A percentile compares a stretch with the other conserved stretches of the same genome.
These are phyloP conservation scores for Myoxocephalus aenaeus DNA, from an alignment of 2,797 vertebrate species.

Conservation along the genomic window DNA sequence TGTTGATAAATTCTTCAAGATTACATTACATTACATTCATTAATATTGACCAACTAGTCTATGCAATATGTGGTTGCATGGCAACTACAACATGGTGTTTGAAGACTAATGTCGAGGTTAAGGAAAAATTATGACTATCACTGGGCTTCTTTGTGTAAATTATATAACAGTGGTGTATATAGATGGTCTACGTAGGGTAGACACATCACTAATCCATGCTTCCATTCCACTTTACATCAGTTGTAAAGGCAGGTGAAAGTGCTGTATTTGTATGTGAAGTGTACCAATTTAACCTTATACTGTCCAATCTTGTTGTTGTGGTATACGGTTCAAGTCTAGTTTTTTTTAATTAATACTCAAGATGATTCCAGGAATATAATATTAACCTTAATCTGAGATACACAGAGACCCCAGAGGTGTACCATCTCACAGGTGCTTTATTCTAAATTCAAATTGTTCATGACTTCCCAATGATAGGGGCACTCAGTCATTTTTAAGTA, in stretches of 20 bases:
- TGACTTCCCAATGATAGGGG: too few species aligned
- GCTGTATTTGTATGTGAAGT: background rate
- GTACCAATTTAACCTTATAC: background rate
- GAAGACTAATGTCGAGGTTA: background rate
- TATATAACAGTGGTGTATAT: background rate
- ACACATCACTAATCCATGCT: background rate
- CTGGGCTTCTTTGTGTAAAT: background rate
- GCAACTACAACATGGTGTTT: background rate
- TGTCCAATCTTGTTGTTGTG: background rate
- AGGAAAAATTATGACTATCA: accelerated
- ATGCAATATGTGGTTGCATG: background rate
- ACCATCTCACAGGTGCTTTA: too few species aligned
- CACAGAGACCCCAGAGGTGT: too few species aligned
- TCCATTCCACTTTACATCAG: background rate
- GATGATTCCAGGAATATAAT: background rate
- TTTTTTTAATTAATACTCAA: background rate
- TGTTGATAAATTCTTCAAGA: background rate
- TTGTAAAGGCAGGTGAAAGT: background rate
- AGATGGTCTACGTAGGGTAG: too few species aligned
- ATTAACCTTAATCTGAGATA: too few species aligned
- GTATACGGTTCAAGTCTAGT: background rate
- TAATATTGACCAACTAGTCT: background rate
- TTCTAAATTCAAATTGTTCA: too few species aligned
- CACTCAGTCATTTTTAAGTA: too few species aligned
- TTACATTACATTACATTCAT: background rate